These are phyloP conservation scores for Selene dorsalis DNA, from an alignment of 2,797 vertebrate genomes.

Conservation along the genomic window DNA sequence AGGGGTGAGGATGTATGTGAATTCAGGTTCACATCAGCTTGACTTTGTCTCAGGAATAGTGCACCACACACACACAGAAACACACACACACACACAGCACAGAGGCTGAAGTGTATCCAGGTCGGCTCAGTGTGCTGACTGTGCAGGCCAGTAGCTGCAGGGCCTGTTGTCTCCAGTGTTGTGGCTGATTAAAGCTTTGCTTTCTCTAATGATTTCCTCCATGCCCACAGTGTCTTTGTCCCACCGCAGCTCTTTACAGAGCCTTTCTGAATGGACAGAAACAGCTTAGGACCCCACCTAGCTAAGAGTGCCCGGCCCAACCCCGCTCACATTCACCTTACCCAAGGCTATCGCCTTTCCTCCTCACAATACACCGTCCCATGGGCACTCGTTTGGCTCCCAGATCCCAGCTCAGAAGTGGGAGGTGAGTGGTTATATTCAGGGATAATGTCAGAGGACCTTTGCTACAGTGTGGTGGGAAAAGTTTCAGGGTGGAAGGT, in stretches of 20 bases:
- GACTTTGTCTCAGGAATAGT: slow-evolving; percentile 23
- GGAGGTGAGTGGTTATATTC: slow-evolving; percentile 29
- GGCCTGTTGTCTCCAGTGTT: slow-evolving; percentile 60
- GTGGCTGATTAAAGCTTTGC: slow-evolving; percentile 67
- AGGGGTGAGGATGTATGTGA: background rate
- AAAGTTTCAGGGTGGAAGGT: slow-evolving; percentile 30
- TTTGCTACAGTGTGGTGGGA: slow-evolving; percentile 56
- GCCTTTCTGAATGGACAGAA: slow-evolving; percentile 61
- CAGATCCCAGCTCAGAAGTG: slow-evolving; percentile 38
- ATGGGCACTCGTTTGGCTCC: slow-evolving; percentile 61
- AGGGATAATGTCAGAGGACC: slow-evolving; percentile 42
- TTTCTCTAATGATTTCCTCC: slow-evolving; percentile 62
- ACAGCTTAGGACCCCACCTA: slow-evolving; percentile 73
- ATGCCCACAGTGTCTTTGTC: slow-evolving; percentile 67
- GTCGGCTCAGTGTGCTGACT: slow-evolving; percentile 42
- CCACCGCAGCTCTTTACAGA: slow-evolving; percentile 53
- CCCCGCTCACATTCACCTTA: slow-evolving; percentile 75
- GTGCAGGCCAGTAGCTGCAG: slow-evolving; percentile 59
- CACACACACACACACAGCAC: slow-evolving; percentile 3
- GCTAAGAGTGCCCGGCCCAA: slow-evolving; percentile 58
- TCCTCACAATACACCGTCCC: slow-evolving; percentile 69
- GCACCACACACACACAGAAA: slow-evolving; percentile 21
- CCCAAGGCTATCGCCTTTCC: slow-evolving; percentile 83
- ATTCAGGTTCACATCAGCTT: slow-evolving; percentile 18
- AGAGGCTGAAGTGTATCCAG: slow-evolving; percentile 37